Base-by-base conservation (phyloP, 2,888 invertebrate genomes). In the Heteropelma amictum region DNA sequence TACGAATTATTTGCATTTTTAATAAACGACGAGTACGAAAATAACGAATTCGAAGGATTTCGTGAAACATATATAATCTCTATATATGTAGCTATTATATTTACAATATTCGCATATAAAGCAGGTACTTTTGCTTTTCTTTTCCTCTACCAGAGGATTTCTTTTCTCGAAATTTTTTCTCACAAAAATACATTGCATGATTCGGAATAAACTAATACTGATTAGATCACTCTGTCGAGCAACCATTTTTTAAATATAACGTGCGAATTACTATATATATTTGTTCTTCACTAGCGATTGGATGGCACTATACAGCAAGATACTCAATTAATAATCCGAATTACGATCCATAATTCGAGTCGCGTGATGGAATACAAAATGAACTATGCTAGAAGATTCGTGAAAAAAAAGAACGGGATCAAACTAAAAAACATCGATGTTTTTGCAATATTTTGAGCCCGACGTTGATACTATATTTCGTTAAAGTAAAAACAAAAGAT, bases 41-140 rank as follows among this genome's bases (percentile, higher is more conserved):
- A 56, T 35, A 47, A 49, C 17, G 67, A 35, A 28, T 58, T 12
- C 21, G 7, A 35, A 38, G 23, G 14, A 26, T 38, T 8, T 12
- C 12, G 19, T 53, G 8, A 51, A 63, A 38, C 38, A 49, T 63
- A 17, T 49, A 61, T 47, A 30, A 30, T 30, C n/a, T 53, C 19
- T 30, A 6, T 8, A 19, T 33, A 28, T 30, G 26, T 53, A 7
- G 28, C 12, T 35, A 35, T 68, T 56, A 56, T 73, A 73, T 73
- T 73, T 73, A 73, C 72, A 73, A 63, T 19, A 40, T 30, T 68
- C 47, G 45, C 67, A 61, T 73, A 73, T 28, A 17, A 73, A 73
- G 68, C 72, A 63, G 63, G 58, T 69, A 63, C 68, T 69, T 58
- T 45, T 14, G 49, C 10, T 54, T 61, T 40, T 60, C 19, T 64